Conservation (phyloP, 2,888 invertebrate species). For the Steromphala cineraria region DNA sequence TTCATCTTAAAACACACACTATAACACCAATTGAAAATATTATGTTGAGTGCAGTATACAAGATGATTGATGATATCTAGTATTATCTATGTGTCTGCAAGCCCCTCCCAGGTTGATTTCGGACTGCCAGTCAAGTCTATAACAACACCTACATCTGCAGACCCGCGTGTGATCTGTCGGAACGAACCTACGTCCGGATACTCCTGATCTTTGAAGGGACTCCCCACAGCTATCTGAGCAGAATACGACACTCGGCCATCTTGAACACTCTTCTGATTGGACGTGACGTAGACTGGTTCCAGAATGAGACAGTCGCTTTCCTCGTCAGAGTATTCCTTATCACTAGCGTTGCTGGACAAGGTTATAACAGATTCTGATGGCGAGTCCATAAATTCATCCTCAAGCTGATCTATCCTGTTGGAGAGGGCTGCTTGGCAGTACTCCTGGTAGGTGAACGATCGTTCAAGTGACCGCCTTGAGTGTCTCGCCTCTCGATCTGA, state of each 20-base stretch:
- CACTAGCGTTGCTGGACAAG: not conserved
- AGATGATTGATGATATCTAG: not conserved
- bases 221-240: not conserved
- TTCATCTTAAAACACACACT: no score
- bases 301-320: not conserved
- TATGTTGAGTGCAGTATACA: no score
- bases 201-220: not conserved
- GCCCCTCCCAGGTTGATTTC: not conserved
- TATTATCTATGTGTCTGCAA: not conserved
- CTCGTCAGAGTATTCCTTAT: not conserved
- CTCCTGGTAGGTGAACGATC: not conserved
- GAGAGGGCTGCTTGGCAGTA: no score
- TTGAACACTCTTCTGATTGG: not conserved
- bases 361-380: not conserved
- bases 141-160: not conserved
- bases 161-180: not conserved
- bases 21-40: no score
- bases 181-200: not conserved
- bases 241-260: not conserved
- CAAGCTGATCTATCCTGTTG: not conserved
- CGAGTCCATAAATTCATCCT: not conserved
- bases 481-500: not conserved
- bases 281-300: not conserved
- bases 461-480: not conserved
- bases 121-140: constrained; percentile 5